phyloP scores from a whole-genome alignment of 2,888 invertebrate species.

The Myathropa florea region DNA sequence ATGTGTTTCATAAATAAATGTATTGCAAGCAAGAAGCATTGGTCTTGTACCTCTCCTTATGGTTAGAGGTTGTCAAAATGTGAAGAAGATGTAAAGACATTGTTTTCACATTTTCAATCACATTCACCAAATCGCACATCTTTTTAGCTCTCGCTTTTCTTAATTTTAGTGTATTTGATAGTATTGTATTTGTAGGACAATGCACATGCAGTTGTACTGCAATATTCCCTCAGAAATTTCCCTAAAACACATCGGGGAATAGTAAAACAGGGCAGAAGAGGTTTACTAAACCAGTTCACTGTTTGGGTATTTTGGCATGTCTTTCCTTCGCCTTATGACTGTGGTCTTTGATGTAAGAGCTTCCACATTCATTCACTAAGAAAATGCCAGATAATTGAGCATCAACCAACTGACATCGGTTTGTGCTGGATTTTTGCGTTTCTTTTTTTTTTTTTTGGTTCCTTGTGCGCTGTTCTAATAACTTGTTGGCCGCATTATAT shows the following conservation, averaged over 20 bases:
- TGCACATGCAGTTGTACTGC: slow-evolving; percentile 4
- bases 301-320: slow-evolving; percentile 37
- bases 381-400: slow-evolving; percentile 69
- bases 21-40: slow-evolving; percentile 35
- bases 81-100: slow-evolving; percentile 64
- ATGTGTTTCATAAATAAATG: slow-evolving; percentile 53
- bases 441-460: neutral
- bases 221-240: slow-evolving; percentile 23
- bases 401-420: slow-evolving; percentile 66
- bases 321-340: slow-evolving; percentile 36
- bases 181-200: slow-evolving; percentile 32
- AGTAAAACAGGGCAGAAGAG: slow-evolving; percentile 40
- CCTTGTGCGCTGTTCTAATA: slow-evolving; percentile 7
- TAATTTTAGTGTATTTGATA: slow-evolving; percentile 29
- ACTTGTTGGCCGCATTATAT: slow-evolving; percentile 1
- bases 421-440: slow-evolving; percentile 59
- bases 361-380: slow-evolving; percentile 55
- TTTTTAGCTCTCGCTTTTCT: neutral
- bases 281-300: slow-evolving; percentile 1
- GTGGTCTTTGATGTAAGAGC: slow-evolving; percentile 60
- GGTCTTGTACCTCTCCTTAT: slow-evolving; percentile 10
- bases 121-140: neutral
- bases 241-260: slow-evolving; percentile 22
- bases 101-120: slow-evolving; percentile 51
- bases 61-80: slow-evolving; percentile 52